Evolutionary conservation across 2,113 vertebrate genomes (phyloP).

Genomic region (Lophotis ruficrista): DNA sequence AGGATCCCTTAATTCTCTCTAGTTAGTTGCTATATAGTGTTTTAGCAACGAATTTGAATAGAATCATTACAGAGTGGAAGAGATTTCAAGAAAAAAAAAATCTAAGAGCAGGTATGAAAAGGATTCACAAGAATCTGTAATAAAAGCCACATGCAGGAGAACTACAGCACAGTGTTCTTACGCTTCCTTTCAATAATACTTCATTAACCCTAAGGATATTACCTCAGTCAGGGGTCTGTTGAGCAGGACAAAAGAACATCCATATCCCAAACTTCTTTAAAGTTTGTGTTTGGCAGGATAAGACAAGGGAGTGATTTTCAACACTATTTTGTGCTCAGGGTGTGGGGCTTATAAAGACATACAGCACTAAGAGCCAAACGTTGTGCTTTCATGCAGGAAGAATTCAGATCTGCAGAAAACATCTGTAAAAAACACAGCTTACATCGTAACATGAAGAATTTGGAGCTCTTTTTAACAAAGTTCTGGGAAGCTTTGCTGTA

Average conservation of each 20-base stretch:
- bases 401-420: neutral
- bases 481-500: neutral
- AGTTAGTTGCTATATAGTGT: neutral
- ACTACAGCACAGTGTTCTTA: constrained; percentile 10
- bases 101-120: constrained; percentile 38
- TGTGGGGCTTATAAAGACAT: constrained; percentile 26
- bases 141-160: constrained; percentile 53
- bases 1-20: neutral
- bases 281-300: constrained; percentile 50
- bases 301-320: constrained; percentile 22
- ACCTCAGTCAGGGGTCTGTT: constrained; percentile 43
- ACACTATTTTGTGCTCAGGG: constrained; percentile 34
- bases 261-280: constrained; percentile 51
- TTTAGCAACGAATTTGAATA: neutral
- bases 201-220: constrained; percentile 52
- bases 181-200: constrained; percentile 55
- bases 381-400: constrained; percentile 4
- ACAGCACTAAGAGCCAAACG: constrained; percentile 10
- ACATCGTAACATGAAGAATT: neutral
- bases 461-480: neutral
- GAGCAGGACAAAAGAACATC: constrained; percentile 47
- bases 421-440: neutral
- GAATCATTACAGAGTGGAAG: neutral
- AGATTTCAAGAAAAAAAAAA: constrained; percentile 13
- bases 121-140: constrained; percentile 35